A percentile compares a stretch with the other conserved stretches of the same genome.
phyloP scores from a whole-genome alignment of 2,888 invertebrate species.

The Leistus spinibarbis region DNA sequence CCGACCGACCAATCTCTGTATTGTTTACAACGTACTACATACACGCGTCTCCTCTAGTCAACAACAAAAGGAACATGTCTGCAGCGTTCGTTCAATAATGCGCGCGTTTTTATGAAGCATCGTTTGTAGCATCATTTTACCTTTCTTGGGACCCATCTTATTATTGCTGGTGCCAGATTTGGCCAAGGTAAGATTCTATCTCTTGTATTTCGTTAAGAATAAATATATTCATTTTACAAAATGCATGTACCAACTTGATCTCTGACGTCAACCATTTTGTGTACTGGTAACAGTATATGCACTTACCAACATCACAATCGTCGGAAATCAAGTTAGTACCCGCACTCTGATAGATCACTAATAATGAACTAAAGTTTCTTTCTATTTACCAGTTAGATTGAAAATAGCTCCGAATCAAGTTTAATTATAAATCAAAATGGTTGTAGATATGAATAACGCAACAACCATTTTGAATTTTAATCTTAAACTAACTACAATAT shows the following conservation, averaged over 20 bases:
- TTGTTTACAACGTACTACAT: constrained; percentile 27
- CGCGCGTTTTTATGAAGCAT: neutral
- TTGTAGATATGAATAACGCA: too few species aligned
- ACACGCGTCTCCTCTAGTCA: constrained; percentile 51
- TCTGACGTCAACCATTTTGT: too few species aligned
- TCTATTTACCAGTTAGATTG: neutral
- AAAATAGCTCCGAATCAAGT: neutral
- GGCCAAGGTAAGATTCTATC: neutral
- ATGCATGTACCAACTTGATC: too few species aligned
- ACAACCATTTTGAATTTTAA: neutral
- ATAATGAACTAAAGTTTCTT: neutral
- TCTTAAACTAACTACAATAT: neutral
- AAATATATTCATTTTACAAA: neutral
- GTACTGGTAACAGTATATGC: too few species aligned
- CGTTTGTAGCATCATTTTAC: neutral
- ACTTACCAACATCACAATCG: too few species aligned
- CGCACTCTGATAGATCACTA: neutral
- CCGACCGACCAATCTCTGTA: constrained; percentile 37
- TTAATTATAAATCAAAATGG: neutral
- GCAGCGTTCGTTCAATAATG: neutral
- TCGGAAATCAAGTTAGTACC: too few species aligned
- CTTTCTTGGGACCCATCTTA: neutral
- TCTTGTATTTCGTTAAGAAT: neutral
- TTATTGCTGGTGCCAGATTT: neutral
- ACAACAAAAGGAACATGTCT: constrained; percentile 40